Evolutionary conservation across 2,888 invertebrate genomes (phyloP).

Genomic region (Platycnemis pennipes): DNA sequence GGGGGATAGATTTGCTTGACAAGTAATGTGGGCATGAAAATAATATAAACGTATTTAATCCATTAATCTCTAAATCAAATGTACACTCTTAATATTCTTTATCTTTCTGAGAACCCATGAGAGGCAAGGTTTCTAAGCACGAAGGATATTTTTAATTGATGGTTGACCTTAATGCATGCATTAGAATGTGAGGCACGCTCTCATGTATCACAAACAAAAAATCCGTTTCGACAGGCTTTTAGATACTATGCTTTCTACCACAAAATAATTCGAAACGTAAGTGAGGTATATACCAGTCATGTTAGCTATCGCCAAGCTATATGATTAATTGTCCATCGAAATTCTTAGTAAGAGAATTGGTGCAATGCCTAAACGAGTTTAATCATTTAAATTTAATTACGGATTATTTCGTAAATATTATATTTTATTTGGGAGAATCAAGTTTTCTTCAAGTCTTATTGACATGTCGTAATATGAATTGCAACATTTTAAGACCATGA

Average conservation of each 20-base stretch:
- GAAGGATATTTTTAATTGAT: not conserved
- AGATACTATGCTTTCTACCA: not conserved
- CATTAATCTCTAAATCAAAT: not conserved
- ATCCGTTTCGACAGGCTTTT: not conserved
- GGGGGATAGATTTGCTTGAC: not conserved
- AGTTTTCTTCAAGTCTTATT: no score
- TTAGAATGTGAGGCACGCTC: not conserved
- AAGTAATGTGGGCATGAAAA: not conserved
- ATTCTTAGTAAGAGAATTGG: no score
- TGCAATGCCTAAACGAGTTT: no score
- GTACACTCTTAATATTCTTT: slow-evolving; percentile 11
- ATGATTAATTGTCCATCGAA: no score
- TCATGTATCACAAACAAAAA: not conserved
- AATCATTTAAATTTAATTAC: no score
- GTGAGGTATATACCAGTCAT: no score
- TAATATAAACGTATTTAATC: not conserved
- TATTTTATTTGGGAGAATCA: no score
- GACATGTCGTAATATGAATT: no score
- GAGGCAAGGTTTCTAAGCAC: not conserved
- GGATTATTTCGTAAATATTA: no score
- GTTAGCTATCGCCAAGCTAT: no score
- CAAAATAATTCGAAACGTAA: not conserved
- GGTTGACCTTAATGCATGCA: slow-evolving; percentile 3
- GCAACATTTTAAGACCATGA: no score
- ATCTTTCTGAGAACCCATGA: not conserved